A percentile compares a stretch with the other conserved stretches of the same genome.
Conservation (phyloP, 2,113 vertebrate genomes). For the Manacus vitellinus region DNA sequence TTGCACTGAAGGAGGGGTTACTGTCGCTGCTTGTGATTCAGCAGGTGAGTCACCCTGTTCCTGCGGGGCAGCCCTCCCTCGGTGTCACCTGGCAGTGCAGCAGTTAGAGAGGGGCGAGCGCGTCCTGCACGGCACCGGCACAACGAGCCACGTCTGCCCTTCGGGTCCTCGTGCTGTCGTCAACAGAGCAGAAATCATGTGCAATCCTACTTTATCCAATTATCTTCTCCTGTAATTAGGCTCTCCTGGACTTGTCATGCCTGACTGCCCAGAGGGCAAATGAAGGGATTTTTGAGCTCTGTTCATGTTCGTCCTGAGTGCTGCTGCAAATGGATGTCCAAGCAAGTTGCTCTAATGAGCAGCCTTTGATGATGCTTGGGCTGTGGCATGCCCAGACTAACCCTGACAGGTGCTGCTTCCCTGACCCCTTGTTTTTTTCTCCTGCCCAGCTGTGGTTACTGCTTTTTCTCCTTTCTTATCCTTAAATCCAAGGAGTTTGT, state of each 20-base stretch:
- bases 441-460: neutral
- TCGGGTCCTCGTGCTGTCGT: neutral
- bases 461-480: neutral
- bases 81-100: neutral
- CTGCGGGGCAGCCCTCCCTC: neutral
- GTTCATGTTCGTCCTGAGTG: neutral
- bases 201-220: constrained; percentile 25
- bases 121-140: neutral
- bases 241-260: neutral
- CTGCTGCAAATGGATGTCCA: neutral
- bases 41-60: neutral
- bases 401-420: neutral
- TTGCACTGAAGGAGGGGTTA: neutral
- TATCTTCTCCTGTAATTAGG: constrained; percentile 37
- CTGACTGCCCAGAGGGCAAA: neutral
- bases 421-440: neutral
- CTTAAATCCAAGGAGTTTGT: neutral
- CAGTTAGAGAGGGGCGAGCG: neutral
- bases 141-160: neutral
- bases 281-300: neutral
- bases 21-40: neutral
- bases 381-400: neutral
- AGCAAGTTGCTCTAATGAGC: neutral
- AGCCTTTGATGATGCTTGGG: neutral
- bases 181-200: constrained; percentile 23